phyloP scores from a whole-genome alignment of 2,113 vertebrate genomes.

The Pantherophis guttatus region DNA sequence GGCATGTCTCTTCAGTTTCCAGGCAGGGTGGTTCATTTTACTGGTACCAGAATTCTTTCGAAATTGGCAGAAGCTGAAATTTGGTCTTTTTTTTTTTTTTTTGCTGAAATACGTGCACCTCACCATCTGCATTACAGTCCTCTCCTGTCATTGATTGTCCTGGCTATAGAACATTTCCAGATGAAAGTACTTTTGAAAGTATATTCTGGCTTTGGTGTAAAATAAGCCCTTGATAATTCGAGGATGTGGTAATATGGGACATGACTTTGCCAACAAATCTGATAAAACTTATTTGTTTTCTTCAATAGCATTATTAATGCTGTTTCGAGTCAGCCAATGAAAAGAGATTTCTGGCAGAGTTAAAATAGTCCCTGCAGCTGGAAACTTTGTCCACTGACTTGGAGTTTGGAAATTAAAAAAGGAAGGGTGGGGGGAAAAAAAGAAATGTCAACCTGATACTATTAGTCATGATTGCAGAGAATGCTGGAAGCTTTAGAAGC shows the following conservation, averaged over 20 bases:
- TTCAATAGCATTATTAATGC: background rate
- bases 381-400: background rate
- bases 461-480: background rate
- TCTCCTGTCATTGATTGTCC: background rate
- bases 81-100: background rate
- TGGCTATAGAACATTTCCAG: background rate
- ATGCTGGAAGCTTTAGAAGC: background rate
- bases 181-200: background rate
- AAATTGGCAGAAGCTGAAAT: background rate
- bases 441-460: background rate
- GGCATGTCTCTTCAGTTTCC: background rate
- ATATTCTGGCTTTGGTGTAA: background rate
- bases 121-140: background rate
- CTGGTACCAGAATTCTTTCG: background rate
- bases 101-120: background rate
- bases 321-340: background rate
- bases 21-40: background rate
- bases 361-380: background rate
- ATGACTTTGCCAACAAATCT: background rate
- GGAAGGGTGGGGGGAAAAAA: background rate
- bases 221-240: background rate
- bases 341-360: background rate
- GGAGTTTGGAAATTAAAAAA: background rate
- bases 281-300: background rate
- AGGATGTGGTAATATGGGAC: background rate